Conservation (phyloP, 2,888 invertebrate species). For the Archips crataeganus region DNA sequence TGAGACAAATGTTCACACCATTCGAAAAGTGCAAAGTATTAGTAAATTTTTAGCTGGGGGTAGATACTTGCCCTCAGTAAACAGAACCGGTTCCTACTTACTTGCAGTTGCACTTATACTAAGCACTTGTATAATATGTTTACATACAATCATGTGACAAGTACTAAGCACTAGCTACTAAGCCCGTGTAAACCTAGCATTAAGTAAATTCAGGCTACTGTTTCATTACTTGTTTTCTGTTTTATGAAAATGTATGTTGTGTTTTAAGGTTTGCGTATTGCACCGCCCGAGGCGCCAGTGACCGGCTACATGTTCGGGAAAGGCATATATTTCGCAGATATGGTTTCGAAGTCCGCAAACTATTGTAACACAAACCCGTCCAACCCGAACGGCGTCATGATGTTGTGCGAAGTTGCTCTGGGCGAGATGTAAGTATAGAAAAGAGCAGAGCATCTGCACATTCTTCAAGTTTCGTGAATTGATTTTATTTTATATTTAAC, state of each 20-base stretch:
- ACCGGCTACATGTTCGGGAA: slow-evolving; percentile 99
- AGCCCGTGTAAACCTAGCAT: too few species aligned
- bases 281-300: slow-evolving; percentile 98
- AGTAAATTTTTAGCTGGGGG: too few species aligned
- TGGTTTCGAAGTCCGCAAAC: slow-evolving; percentile 99
- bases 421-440: slow-evolving; percentile 92
- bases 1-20: too few species aligned
- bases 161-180: too few species aligned
- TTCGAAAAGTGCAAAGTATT: too few species aligned
- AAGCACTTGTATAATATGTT: too few species aligned
- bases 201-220: background rate
- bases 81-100: too few species aligned
- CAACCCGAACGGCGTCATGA: slow-evolving; percentile 92
- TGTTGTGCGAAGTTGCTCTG: slow-evolving; percentile 98
- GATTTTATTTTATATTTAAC: too few species aligned
- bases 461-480: too few species aligned
- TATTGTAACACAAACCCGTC: slow-evolving; percentile 93
- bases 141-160: too few species aligned
- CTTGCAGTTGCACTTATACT: too few species aligned
- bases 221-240: background rate
- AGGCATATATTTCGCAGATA: slow-evolving; percentile 99
- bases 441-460: background rate
- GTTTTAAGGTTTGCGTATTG: slow-evolving; percentile 93
- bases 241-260: background rate
- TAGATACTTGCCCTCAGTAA: too few species aligned